Conservation (phyloP, 2,113 vertebrate genomes). For the Morone chrysops region DNA sequence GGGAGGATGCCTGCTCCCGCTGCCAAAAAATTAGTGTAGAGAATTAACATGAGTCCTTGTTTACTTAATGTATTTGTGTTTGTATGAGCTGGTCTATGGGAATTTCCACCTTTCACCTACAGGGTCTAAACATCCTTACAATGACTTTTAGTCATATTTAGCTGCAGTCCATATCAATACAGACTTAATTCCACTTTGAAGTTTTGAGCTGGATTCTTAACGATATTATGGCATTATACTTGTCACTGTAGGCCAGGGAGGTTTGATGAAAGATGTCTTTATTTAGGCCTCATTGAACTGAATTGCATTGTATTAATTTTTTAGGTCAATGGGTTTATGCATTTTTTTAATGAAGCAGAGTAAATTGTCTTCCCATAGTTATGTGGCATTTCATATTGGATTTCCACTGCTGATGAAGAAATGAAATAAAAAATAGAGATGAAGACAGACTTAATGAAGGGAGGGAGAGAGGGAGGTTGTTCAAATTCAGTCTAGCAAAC, state of each 20-base stretch:
- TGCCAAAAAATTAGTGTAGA: constrained; percentile 27
- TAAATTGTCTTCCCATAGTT: constrained; percentile 22
- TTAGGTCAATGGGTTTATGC: constrained; percentile 46
- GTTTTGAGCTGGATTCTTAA: constrained; percentile 21
- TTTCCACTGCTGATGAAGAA: constrained; percentile 43
- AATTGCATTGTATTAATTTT: constrained; percentile 21
- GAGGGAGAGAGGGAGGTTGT: background rate
- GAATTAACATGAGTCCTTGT: background rate
- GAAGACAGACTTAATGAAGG: constrained; percentile 41
- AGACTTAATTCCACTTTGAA: constrained; percentile 58
- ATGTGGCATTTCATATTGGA: constrained; percentile 43
- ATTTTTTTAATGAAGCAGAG: constrained; percentile 42
- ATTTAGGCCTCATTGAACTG: constrained; percentile 29
- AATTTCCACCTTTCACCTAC: constrained; percentile 59
- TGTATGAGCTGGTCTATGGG: constrained; percentile 41
- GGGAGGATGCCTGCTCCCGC: background rate
- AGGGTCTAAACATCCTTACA: constrained; percentile 17
- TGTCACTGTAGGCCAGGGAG: constrained; percentile 51
- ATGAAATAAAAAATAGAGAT: constrained; percentile 57
- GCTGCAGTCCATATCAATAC: constrained; percentile 36
- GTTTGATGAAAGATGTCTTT: constrained; percentile 30
- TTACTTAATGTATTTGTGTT: constrained; percentile 20
- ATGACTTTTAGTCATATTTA: constrained; percentile 47
- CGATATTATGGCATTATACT: constrained; percentile 53
- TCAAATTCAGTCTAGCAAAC: background rate